Evolutionary conservation across 2,797 vertebrate genomes (phyloP).

Genomic region (Avahi laniger): DNA sequence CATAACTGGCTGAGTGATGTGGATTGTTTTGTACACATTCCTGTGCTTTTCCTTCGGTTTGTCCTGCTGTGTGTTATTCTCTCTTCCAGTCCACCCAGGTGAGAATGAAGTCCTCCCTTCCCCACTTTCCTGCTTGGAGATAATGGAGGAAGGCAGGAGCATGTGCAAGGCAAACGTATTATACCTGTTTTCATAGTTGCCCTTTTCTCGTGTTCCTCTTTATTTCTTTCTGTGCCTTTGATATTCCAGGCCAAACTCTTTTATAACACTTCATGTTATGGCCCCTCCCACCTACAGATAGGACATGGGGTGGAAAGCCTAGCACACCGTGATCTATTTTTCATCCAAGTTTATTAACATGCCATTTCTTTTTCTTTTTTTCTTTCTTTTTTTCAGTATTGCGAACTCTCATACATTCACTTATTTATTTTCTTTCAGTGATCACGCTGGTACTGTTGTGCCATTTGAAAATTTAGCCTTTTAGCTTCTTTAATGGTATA

Average conservation of each 20-base stretch:
- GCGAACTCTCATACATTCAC: not conserved
- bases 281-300: not conserved
- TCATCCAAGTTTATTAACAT: not conserved
- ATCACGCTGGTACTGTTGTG: not conserved
- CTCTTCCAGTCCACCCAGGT: not conserved
- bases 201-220: not conserved
- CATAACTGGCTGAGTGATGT: not conserved
- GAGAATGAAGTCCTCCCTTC: not conserved
- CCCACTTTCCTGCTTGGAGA: not conserved
- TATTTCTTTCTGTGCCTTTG: not conserved
- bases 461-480: constrained; percentile 38
- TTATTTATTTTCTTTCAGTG: constrained; percentile 6
- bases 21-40: not conserved
- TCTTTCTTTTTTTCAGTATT: not conserved
- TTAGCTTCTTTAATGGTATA: constrained; percentile 39
- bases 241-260: not conserved
- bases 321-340: not conserved
- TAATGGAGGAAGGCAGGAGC: not conserved
- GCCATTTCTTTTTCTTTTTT: not conserved
- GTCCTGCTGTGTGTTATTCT: not conserved
- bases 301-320: not conserved
- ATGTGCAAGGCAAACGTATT: not conserved
- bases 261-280: not conserved
- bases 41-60: not conserved
- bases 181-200: not conserved